These are phyloP conservation scores for Passerina amoena DNA, from an alignment of 2,113 vertebrate species.

Conservation along the genomic window DNA sequence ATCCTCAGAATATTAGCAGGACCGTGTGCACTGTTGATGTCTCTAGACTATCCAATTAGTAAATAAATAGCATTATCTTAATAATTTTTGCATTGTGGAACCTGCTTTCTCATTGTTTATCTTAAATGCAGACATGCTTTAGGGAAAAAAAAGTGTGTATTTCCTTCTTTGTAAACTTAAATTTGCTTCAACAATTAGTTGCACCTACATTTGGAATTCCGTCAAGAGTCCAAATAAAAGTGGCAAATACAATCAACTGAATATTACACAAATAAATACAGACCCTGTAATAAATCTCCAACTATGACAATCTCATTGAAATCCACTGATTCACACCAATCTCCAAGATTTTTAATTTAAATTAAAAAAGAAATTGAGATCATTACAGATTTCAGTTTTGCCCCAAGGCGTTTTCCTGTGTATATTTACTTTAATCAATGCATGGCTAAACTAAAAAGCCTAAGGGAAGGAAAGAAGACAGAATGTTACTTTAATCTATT, in stretches of 20 bases:
- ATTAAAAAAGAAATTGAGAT: not conserved
- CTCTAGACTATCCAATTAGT: not conserved
- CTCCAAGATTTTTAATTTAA: not conserved
- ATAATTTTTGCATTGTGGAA: not conserved
- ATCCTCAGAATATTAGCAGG: not conserved
- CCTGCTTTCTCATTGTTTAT: not conserved
- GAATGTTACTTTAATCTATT: not conserved
- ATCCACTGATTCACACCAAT: not conserved
- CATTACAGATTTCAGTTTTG: not conserved
- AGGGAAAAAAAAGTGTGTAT: not conserved
- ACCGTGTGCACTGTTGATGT: accelerated
- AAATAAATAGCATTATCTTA: not conserved
- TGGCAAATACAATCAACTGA: not conserved
- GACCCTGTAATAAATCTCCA: not conserved
- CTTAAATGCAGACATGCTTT: not conserved
- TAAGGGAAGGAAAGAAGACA: not conserved
- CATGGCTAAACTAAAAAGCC: not conserved
- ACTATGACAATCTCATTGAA: not conserved
- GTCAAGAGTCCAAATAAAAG: not conserved
- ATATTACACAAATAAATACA: not conserved
- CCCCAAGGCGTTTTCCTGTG: not conserved
- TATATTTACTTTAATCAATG: not conserved
- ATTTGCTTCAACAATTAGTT: not conserved
- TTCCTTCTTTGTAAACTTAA: not conserved
- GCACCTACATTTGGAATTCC: not conserved